These are phyloP conservation scores for Polypedilum vanderplanki DNA, from an alignment of 1,140 invertebrate genomes.

Conservation along the genomic window DNA sequence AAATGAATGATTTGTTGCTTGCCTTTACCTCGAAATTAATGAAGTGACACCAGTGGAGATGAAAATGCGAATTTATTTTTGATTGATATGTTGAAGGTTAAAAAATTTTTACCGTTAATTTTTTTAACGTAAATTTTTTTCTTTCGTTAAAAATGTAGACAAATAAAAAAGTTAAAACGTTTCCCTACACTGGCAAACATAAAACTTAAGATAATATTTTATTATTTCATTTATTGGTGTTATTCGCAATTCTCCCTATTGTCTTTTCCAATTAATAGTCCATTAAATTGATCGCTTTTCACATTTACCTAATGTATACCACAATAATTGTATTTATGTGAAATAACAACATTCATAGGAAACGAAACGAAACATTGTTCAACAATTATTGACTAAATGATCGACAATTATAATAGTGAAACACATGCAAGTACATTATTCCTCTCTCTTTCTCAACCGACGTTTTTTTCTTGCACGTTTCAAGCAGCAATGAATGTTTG, in stretches of 20 bases:
- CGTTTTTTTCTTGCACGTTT: not conserved
- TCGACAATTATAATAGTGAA: not conserved
- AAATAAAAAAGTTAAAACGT: no score
- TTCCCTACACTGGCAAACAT: no score
- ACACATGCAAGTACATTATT: not conserved
- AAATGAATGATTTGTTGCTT: not conserved
- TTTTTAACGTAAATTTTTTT: no score
- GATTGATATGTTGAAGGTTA: no score
- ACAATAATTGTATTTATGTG: not conserved
- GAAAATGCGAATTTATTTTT: no score
- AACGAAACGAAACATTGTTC: not conserved
- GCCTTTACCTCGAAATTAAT: not conserved
- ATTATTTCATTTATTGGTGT: not conserved
- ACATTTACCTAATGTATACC: not conserved
- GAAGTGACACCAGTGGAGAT: no score
- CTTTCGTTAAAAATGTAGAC: no score
- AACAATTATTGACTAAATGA: not conserved
- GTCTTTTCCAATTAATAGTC: constrained; percentile 4
- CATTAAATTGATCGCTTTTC: constrained; percentile 15
- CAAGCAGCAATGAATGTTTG: not conserved
- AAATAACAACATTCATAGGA: not conserved
- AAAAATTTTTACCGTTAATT: no score
- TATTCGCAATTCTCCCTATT: not conserved
- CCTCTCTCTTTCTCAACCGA: not conserved
- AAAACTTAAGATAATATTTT: no score